Evolutionary conservation across 2,797 vertebrate genomes (phyloP).

Genomic region (Paramormyrops hopkinsi): DNA sequence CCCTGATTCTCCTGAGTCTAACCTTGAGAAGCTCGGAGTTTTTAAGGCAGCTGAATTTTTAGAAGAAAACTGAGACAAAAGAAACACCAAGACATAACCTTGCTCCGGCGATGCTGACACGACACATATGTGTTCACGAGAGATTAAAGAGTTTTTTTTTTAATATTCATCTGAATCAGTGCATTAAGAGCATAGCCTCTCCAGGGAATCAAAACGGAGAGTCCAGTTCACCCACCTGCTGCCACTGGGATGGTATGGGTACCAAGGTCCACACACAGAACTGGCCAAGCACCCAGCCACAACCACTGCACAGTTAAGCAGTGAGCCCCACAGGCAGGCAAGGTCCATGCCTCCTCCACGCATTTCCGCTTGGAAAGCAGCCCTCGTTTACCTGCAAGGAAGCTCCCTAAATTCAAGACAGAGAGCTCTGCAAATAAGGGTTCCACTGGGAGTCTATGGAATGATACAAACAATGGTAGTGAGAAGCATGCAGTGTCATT

Average conservation of each 20-base stretch:
- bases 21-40: slow-evolving; percentile 15
- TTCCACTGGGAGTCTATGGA: background rate
- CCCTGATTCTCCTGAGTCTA: slow-evolving; percentile 11
- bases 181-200: background rate
- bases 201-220: background rate
- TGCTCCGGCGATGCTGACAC: background rate
- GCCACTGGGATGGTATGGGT: background rate
- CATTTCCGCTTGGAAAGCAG: background rate
- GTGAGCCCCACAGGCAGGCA: background rate
- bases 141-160: background rate
- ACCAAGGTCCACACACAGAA: background rate
- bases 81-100: background rate
- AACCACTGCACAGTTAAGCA: background rate
- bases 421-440: background rate
- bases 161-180: background rate
- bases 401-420: background rate
- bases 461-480: background rate
- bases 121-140: background rate
- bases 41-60: slow-evolving; percentile 3
- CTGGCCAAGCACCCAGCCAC: background rate
- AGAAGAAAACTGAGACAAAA: slow-evolving; percentile 10
- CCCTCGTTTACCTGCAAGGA: background rate
- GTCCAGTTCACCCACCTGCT: background rate
- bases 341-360: background rate
- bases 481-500: background rate